phyloP scores from a whole-genome alignment of 2,888 invertebrate species.

The Myathropa florea region DNA sequence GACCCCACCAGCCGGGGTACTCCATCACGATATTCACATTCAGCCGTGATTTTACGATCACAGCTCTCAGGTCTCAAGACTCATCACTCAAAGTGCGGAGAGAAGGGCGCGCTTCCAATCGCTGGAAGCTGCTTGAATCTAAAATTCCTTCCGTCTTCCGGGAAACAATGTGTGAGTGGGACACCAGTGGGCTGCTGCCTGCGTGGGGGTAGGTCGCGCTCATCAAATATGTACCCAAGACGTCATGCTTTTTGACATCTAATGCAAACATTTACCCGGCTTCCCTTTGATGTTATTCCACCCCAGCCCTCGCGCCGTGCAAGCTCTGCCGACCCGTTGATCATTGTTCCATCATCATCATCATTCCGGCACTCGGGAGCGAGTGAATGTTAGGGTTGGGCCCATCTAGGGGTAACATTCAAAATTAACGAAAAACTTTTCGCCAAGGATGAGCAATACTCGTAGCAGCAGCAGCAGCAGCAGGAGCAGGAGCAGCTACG shows the following conservation, averaged over 20 bases:
- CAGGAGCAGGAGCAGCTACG: neutral
- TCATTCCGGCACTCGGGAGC: neutral
- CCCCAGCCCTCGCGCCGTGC: neutral
- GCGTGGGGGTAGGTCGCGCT: neutral
- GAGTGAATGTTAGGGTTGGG: slow-evolving; percentile 22
- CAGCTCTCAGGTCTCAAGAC: slow-evolving; percentile 37
- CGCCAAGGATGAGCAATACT: slow-evolving; percentile 24
- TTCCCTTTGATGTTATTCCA: slow-evolving; percentile 54
- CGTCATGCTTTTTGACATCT: slow-evolving; percentile 62
- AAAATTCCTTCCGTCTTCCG: neutral
- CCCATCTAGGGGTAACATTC: slow-evolving; percentile 43
- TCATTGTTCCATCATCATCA: slow-evolving; percentile 17
- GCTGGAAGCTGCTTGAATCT: neutral
- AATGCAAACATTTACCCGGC: slow-evolving; percentile 58
- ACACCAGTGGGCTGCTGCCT: neutral
- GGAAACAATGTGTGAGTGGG: slow-evolving; percentile 21
- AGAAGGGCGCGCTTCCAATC: slow-evolving; percentile 19
- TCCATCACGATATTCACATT: slow-evolving; percentile 2
- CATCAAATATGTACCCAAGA: slow-evolving; percentile 59
- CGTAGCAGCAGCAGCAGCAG: neutral
- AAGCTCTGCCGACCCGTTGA: neutral
- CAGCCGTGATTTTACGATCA: slow-evolving; percentile 33
- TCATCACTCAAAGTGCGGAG: slow-evolving; percentile 57
- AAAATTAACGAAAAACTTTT: slow-evolving; percentile 64
- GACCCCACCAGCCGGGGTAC: neutral